phyloP scores from a whole-genome alignment of 2,113 vertebrate genomes.

The Oreochromis aureus region DNA sequence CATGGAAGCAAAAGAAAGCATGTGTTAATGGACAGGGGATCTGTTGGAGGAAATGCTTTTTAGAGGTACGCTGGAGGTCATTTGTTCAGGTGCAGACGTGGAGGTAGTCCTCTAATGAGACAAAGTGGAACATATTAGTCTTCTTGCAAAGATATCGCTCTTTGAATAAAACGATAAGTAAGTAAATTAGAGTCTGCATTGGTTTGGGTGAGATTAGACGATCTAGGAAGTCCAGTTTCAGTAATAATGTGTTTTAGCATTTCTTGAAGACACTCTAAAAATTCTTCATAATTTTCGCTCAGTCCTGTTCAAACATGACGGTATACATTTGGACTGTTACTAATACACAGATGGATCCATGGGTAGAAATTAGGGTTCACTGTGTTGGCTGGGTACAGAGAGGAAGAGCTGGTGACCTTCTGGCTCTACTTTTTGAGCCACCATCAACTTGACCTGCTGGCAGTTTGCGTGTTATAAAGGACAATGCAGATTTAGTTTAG shows the following conservation, averaged over 20 bases:
- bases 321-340: not conserved
- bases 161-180: not conserved
- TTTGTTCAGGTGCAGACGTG: conserved; percentile 5
- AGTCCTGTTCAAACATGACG: not conserved
- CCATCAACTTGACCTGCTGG: not conserved
- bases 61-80: conserved; percentile 7
- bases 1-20: conserved; percentile 46
- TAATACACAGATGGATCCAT: not conserved
- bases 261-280: not conserved
- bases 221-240: not conserved
- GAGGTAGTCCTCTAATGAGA: not conserved
- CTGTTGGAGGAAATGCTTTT: conserved; percentile 19
- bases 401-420: not conserved
- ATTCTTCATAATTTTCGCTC: not conserved
- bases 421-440: not conserved
- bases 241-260: not conserved
- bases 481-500: not conserved
- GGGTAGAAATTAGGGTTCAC: not conserved
- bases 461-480: not conserved
- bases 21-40: conserved; percentile 59
- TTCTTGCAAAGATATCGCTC: not conserved
- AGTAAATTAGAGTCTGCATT: not conserved
- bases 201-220: not conserved
- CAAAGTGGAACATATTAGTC: not conserved
- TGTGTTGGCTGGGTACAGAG: not conserved